Evolutionary conservation across 2,888 invertebrate genomes (phyloP), one percentile per base, ranked within the genome.

Genomic region (Drosophila colorata): DNA sequence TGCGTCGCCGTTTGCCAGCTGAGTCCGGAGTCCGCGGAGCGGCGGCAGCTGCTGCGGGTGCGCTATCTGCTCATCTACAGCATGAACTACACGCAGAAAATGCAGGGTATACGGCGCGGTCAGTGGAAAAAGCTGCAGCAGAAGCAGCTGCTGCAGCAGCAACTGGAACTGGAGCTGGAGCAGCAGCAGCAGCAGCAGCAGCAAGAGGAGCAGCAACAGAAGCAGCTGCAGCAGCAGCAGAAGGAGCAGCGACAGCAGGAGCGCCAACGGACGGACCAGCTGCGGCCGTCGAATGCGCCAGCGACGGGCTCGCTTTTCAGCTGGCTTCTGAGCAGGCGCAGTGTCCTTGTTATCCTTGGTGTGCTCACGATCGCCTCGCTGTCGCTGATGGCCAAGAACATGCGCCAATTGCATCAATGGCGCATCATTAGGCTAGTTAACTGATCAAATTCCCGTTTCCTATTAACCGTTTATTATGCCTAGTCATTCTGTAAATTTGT

Each of bases 21-120:
- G 16, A 2, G 8, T 6, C 13, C 16, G 4, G 28, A 14, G 0
- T 9, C 37, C 4, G 9, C 16, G 3, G 25, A 23, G 2, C 4
- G 3, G 9, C 16, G 14, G 14, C 48, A 51, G 11, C 1, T 3
- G n/a, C 7, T 67, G 20, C 46, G 38, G 11, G 59, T 60, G 1
- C 58, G 72, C n/a, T 74, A 69, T 9, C 8, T 73, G 31, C 49
- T 73, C 0, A 7, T 74, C 8, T 74, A 65, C 40, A 41, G 33
- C 43, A 43, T 60, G 46, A 46, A 47, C 53, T 53, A 35, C 2
- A 31, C 47, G 0, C 43, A 23, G 2, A 40, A 53, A 16, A 61
- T 61, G 65, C 31, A 48, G 23, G 28, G 35, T 11, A 8, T 60
- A 1, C 60, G 65, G 7, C 44, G 40, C 0, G 38, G 46, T 1